These are phyloP conservation scores for Brenthis hecate DNA, from an alignment of 2,888 invertebrate genomes.

Conservation along the genomic window DNA sequence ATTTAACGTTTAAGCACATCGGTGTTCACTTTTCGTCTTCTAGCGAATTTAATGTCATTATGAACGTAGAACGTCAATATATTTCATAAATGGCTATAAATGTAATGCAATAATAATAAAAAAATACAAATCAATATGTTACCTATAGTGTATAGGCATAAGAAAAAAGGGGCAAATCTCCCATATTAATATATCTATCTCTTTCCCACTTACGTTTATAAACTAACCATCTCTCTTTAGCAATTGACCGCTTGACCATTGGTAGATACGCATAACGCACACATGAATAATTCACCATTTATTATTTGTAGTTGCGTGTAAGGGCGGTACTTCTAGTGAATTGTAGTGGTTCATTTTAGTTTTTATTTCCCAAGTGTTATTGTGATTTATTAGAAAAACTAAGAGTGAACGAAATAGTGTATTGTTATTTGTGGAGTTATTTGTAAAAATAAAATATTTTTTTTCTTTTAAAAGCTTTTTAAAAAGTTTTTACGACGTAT, in stretches of 20 bases:
- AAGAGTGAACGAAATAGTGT: no score
- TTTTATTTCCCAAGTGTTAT: no score
- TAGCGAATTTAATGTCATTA: no score
- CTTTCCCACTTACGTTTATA: slow-evolving; percentile 24
- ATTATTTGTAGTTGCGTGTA: slow-evolving; percentile 15
- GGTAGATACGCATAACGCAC: slow-evolving; percentile 48
- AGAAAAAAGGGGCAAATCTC: slow-evolving; percentile 6
- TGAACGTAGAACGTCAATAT: no score
- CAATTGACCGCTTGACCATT: slow-evolving; percentile 75
- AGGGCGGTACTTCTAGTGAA: slow-evolving; percentile 12
- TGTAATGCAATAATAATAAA: no score
- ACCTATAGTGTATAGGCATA: not conserved
- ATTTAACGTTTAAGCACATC: no score
- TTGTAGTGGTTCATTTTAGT: not conserved
- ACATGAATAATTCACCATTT: slow-evolving; percentile 8
- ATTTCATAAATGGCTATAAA: no score
- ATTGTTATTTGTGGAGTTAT: no score
- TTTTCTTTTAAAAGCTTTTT: not conserved
- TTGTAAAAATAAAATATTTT: not conserved
- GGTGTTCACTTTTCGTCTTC: no score
- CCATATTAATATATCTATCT: slow-evolving; percentile 38
- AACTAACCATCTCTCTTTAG: slow-evolving; percentile 49
- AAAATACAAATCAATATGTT: slow-evolving; percentile 13
- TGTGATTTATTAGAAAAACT: no score
- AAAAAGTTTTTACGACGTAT: not conserved